phyloP scores from a whole-genome alignment of 2,888 invertebrate genomes.

The Syrphus vitripennis region DNA sequence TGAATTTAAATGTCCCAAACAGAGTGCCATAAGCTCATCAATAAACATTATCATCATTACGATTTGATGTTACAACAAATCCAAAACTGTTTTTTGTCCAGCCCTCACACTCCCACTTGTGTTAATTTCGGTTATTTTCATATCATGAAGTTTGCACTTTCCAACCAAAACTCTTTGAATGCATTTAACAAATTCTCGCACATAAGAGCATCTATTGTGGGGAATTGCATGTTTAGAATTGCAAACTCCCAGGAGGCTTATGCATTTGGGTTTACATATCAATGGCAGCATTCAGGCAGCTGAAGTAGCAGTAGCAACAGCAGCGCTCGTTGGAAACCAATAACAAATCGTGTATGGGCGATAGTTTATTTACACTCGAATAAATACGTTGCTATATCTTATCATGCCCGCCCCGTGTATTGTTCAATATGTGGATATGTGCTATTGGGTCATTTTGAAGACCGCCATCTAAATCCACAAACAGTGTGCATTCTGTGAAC shows the following conservation, averaged over 20 bases:
- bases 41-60: constrained; percentile 7
- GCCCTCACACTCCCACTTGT: neutral
- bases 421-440: constrained; percentile 7
- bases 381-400: too few relatives aligned
- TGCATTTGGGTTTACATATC: neutral
- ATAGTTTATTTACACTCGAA: constrained; percentile 49
- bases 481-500: neutral
- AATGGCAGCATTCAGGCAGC: neutral
- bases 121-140: constrained; percentile 1
- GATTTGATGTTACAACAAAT: constrained; percentile 27
- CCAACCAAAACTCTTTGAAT: constrained; percentile 12
- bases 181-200: neutral
- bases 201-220: neutral
- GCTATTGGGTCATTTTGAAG: neutral
- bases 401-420: neutral
- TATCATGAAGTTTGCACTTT: constrained; percentile 31
- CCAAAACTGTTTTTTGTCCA: neutral
- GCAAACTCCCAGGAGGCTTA: constrained; percentile 14
- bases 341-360: constrained; percentile 33
- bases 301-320: too few relatives aligned
- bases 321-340: constrained; percentile 34
- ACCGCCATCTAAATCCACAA: constrained; percentile 4
- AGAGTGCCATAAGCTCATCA: neutral
- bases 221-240: constrained; percentile 7
- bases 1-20: neutral